A percentile compares a stretch with the other conserved stretches of the same genome.
phyloP scores from a whole-genome alignment of 37 sponge, comb jelly and placozoan genomes.

The Geodia barretti region DNA sequence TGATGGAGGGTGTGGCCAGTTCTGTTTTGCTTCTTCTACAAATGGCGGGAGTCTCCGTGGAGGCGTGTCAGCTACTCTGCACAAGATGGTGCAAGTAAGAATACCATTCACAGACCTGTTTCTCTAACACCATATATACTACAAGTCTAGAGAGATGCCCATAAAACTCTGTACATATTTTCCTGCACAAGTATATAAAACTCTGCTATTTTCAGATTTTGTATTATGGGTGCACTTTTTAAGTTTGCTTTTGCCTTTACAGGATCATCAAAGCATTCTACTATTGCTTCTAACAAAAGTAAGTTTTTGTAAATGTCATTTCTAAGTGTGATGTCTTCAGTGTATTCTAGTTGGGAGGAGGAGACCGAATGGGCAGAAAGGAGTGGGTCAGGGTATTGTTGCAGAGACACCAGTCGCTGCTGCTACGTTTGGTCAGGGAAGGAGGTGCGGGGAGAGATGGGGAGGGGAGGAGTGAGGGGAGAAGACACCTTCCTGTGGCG shows the following conservation, averaged over 20 bases:
- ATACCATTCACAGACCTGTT: background rate
- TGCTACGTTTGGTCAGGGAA: background rate
- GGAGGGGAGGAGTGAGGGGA: background rate
- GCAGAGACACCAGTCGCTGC: background rate
- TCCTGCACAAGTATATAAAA: no score
- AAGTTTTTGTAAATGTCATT: background rate
- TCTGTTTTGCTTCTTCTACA: background rate
- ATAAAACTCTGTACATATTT: no score
- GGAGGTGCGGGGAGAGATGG: no score
- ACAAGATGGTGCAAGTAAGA: background rate
- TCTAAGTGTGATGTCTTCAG: background rate
- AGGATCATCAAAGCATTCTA: background rate
- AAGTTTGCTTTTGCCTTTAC: background rate
- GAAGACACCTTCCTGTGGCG: conserved; percentile 7
- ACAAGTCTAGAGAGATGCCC: no score
- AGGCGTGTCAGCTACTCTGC: background rate
- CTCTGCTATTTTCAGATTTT: no score
- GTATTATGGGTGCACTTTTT: background rate
- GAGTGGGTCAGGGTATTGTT: background rate
- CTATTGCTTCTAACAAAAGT: background rate
- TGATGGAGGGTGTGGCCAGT: background rate
- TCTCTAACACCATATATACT: no score
- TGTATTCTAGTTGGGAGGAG: background rate
- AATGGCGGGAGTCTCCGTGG: background rate
- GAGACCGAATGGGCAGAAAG: background rate